Evolutionary conservation across 1,140 invertebrate species (phyloP), one percentile per base, ranked within the genome.

Genomic region (Panagrolaimus sp.): DNA sequence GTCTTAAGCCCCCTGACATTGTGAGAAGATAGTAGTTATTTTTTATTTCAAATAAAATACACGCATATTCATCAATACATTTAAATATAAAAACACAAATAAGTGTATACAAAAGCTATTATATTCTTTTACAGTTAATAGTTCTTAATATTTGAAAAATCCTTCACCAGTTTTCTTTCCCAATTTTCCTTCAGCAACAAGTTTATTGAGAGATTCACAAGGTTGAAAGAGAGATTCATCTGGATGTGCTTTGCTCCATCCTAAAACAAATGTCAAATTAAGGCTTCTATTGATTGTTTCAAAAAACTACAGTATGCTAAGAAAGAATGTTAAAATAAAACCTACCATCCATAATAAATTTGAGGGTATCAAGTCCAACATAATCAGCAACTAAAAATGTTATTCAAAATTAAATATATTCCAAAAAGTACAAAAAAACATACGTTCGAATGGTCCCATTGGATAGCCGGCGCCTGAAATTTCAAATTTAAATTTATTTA

Each of bases 141-240:
- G 31, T 38, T 38, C 7, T 38, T 38, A 38, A 83, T 93, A 91
- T 71, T 89, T 89, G 81, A 93, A 93, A 80, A 91, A 92, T 38
- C 92, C 92, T 87, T 92, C 89, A 3, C 91, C 91, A 62, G 88
- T 84, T 84, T 94, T 94, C 1, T 88, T 83, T 9, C 92, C 92
- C 0, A 92, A 83, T 85, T 92, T 92, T 45, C 90, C 90, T 80
- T 92, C 89, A 9, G 85, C 77, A 1, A 93, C 90, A 63, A 92
- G 77, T 82, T 91, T 89, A 69, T 90, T 86, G 7, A 92, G 69
- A 5, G 88, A 73, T 46, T 87, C 84, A 47, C 87, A 87, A 3
- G 89, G 88, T 47, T 88, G 85, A 83, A 91, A 47, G 16, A 25
- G 92, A 0, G 91, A 81, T 1, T 88, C 87, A 79, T 44, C 91